These are phyloP conservation scores for Turdus rufiventris DNA, from an alignment of 2,113 vertebrate species.

Conservation along the genomic window DNA sequence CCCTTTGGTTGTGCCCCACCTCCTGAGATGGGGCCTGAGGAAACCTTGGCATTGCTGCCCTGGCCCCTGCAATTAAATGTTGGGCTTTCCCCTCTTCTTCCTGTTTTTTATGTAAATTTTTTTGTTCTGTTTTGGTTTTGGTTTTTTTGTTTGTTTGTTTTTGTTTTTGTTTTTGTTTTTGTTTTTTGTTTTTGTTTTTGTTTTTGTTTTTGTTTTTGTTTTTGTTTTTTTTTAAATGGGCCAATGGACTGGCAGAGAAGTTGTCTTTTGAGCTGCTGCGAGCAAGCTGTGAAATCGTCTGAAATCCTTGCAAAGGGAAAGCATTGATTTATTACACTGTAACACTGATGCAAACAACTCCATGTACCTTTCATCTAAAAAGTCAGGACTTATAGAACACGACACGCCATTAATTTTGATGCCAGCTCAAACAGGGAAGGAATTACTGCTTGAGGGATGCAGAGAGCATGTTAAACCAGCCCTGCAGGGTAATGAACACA, in stretches of 20 bases:
- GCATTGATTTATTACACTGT: slow-evolving; percentile 58
- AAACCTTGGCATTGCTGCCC: not conserved
- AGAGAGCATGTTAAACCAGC: slow-evolving; percentile 43
- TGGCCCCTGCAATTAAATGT: not conserved
- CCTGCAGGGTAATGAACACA: slow-evolving; percentile 13
- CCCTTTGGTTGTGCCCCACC: not conserved
- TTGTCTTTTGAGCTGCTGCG: not conserved
- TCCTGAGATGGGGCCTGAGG: not conserved
- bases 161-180: too few species aligned
- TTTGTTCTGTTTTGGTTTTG: too few species aligned
- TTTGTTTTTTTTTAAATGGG: too few species aligned
- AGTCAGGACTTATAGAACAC: slow-evolving; percentile 54
- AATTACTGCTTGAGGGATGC: slow-evolving; percentile 40
- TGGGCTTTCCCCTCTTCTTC: not conserved
- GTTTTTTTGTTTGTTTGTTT: too few species aligned
- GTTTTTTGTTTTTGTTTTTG: too few species aligned
- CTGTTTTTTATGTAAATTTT: not conserved
- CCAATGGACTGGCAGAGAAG: not conserved
- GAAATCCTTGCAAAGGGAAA: slow-evolving; percentile 33
- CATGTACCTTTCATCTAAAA: slow-evolving; percentile 59
- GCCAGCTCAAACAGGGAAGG: slow-evolving; percentile 32
- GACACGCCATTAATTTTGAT: slow-evolving; percentile 60
- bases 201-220: too few species aligned
- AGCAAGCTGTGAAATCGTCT: not conserved
- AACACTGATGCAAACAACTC: slow-evolving; percentile 22